These are phyloP conservation scores for Euplagia quadripunctaria DNA, from an alignment of 2,888 invertebrate genomes.

Conservation along the genomic window DNA sequence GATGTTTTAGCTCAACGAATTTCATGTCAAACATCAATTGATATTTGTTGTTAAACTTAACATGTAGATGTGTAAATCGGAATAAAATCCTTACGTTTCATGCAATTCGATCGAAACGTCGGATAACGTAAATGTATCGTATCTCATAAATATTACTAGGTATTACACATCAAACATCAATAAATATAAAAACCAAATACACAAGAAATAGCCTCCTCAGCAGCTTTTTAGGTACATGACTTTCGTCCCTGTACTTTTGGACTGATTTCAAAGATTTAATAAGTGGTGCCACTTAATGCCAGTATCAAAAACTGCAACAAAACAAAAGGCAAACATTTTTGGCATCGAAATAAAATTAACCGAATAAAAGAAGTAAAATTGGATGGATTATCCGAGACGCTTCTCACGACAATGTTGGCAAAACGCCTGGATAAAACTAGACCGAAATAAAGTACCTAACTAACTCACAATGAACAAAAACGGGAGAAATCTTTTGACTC, in stretches of 20 bases:
- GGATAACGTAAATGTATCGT: background rate
- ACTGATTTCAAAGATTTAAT: background rate
- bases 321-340: background rate
- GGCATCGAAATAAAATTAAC: slow-evolving; percentile 25
- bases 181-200: background rate
- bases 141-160: background rate
- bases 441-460: slow-evolving; percentile 34
- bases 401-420: slow-evolving; percentile 38
- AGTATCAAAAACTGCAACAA: background rate
- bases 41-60: background rate
- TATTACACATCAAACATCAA: background rate
- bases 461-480: slow-evolving; percentile 87
- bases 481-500: slow-evolving; percentile 80
- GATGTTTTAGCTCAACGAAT: background rate
- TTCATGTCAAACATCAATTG: background rate
- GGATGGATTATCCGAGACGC: slow-evolving; percentile 36
- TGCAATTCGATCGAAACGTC: too few relatives aligned
- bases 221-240: background rate
- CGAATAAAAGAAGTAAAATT: slow-evolving; percentile 26
- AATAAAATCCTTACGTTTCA: too few relatives aligned
- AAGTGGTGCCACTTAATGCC: background rate
- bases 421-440: slow-evolving; percentile 86
- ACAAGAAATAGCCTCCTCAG: background rate
- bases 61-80: background rate
- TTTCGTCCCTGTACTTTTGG: background rate